These are phyloP conservation scores for Dinoponera quadriceps DNA, from an alignment of 1,140 invertebrate species.

Conservation along the genomic window DNA sequence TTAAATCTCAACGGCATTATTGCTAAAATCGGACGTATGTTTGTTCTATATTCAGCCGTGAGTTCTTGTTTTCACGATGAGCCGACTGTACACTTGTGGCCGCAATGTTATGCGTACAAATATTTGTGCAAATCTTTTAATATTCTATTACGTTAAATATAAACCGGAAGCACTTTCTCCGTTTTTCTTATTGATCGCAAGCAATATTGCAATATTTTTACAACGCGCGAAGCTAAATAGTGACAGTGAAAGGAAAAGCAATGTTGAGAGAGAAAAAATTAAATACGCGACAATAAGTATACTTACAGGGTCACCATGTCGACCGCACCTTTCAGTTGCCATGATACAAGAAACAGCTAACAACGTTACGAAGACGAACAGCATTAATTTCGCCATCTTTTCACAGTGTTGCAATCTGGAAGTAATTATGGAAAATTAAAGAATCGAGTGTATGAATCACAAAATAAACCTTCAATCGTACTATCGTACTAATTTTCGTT, in stretches of 20 bases:
- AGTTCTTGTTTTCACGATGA: not conserved
- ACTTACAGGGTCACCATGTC: constrained; percentile 79
- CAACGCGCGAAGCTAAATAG: no score
- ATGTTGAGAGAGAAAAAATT: constrained; percentile 10
- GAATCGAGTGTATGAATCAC: not conserved
- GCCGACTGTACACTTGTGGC: not conserved
- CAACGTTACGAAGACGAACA: constrained; percentile 67
- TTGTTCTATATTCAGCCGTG: not conserved
- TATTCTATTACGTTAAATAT: not conserved
- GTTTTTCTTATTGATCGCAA: constrained; percentile 24
- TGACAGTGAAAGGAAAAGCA: not conserved
- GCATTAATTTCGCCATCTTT: constrained; percentile 75
- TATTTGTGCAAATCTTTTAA: constrained; percentile 15
- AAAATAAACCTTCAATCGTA: constrained; percentile 1
- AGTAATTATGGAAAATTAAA: constrained; percentile 4
- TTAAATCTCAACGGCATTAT: not conserved
- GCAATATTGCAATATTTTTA: not conserved
- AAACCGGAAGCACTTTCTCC: not conserved
- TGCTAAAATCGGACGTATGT: not conserved
- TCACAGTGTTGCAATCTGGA: constrained; percentile 17
- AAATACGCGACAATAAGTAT: constrained; percentile 33
- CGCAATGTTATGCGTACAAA: not conserved
- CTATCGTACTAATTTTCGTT: not conserved
- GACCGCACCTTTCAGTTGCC: constrained; percentile 66
- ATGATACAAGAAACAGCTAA: constrained; percentile 67